phyloP scores from a whole-genome alignment of 2,888 invertebrate genomes.

The Cotesia congregata region DNA sequence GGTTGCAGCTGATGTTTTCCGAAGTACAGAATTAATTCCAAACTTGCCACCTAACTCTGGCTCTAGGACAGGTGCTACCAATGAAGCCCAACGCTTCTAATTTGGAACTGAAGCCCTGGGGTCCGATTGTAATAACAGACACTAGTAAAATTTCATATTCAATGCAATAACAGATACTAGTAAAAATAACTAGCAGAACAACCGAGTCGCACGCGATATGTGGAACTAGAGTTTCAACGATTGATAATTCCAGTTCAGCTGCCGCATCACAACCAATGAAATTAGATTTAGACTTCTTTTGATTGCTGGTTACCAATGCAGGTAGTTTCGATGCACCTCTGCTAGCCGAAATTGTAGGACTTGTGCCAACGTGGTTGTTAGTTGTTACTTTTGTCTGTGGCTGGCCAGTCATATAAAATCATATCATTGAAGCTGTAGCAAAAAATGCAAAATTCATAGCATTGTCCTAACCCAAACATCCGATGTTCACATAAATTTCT shows the following conservation, averaged over 20 bases:
- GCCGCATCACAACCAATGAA: slow-evolving; percentile 9
- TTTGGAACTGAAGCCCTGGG: neutral
- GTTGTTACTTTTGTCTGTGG: neutral
- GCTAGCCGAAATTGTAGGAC: neutral
- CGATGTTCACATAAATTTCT: neutral
- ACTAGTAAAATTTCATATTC: neutral
- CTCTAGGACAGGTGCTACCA: neutral
- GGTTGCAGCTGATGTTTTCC: no score
- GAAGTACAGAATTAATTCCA: no score
- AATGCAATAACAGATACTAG: neutral
- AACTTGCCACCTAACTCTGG: neutral
- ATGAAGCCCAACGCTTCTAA: neutral
- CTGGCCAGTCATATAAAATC: neutral
- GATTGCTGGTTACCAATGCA: slow-evolving; percentile 40
- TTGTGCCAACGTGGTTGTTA: neutral
- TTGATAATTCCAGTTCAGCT: neutral
- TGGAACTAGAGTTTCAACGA: slow-evolving; percentile 18
- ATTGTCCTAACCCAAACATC: no score
- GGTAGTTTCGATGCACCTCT: slow-evolving; percentile 28
- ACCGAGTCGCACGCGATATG: slow-evolving; percentile 14
- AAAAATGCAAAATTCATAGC: no score
- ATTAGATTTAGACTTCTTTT: slow-evolving; percentile 20
- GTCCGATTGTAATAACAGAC: neutral
- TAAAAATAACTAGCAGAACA: neutral
- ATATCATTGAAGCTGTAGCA: no score